Conservation (phyloP, 2,888 invertebrate species). For the Itoplectis maculator region DNA sequence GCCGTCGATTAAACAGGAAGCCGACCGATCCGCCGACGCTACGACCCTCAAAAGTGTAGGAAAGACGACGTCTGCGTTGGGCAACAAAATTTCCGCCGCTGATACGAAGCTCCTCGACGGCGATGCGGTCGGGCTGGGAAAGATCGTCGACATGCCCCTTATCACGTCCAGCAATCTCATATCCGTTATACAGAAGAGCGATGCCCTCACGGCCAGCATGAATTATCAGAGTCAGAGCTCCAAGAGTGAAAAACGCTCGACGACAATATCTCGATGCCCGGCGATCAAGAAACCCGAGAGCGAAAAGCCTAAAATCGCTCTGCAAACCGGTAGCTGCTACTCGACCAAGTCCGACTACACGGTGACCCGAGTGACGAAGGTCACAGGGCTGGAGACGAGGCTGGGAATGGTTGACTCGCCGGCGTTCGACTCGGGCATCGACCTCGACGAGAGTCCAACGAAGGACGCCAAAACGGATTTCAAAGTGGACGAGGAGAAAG, state of each 20-base stretch:
- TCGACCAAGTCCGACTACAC: conserved; percentile 56
- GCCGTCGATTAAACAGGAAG: conserved; percentile 51
- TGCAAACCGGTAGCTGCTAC: conserved; percentile 57
- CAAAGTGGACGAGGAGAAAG: conserved; percentile 69
- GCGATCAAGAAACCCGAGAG: conserved; percentile 78
- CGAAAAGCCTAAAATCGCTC: conserved; percentile 75
- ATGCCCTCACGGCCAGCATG: conserved; percentile 43
- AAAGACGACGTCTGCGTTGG: conserved; percentile 63
- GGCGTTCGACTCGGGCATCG: conserved; percentile 72
- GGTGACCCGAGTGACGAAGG: conserved; percentile 61
- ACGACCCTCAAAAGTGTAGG: conserved; percentile 62
- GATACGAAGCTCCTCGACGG: conserved; percentile 68
- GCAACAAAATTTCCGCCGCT: conserved; percentile 4
- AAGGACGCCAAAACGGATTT: conserved; percentile 72
- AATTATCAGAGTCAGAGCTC: conserved; percentile 7
- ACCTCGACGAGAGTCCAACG: conserved; percentile 73
- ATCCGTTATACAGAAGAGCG: conserved; percentile 70
- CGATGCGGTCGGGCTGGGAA: conserved; percentile 73
- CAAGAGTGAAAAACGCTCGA: conserved; percentile 71
- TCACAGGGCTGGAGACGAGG: conserved; percentile 61
- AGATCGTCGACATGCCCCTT: conserved; percentile 82
- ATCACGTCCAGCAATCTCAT: conserved; percentile 79
- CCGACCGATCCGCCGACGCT: conserved; percentile 19
- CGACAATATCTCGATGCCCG: conserved; percentile 74
- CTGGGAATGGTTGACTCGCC: conserved; percentile 61